Evolutionary conservation across 2,888 invertebrate species (phyloP), one percentile per base, ranked within the genome.

Genomic region (Ethmia dodecea): DNA sequence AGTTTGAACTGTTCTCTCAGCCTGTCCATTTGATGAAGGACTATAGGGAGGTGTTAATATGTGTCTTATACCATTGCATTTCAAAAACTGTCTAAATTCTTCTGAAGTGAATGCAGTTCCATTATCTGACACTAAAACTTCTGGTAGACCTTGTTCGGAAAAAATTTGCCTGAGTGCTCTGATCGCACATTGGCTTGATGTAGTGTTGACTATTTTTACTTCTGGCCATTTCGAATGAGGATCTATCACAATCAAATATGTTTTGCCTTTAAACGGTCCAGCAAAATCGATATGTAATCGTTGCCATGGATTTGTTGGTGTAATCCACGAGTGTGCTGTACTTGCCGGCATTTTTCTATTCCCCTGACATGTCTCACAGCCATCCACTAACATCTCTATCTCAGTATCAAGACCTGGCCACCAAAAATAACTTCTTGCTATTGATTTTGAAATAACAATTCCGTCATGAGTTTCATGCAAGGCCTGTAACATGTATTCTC

Each of bases 381-480:
- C 3, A 4, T 20, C 28, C 13, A 34, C 30, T 9, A 40, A 30
- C 8, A 28, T 10, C 14, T 33, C 28, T n/a, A 40, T 37, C n/a
- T 40, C 33, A 5, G 14, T 12, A 25, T 40, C 34, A 5, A 40
- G 12, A 1, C 11, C 13, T 25, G 31, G 13, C 31, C 31, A 40
- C 37, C 37, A 40, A 8, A 31, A 30, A 27, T 40, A 40, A 8
- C 27, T 26, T 15, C 40, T 34, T 5, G 37, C 28, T 8, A 37
- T 22, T 10, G 33, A 6, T 14, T 40, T 28, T 14, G 28, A 16
- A 10, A 15, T 30, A 10, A 38, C 36, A 8, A 42, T 35, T 3
- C 44, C 44, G 31, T 31, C 25, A 30, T 42, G 44, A 5, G 31
- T 30, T 4, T 39, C 39, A 36, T 45, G 44, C 26, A 44, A 18